Conservation (phyloP, 2,888 invertebrate genomes). For the Baronia brevicornis region DNA sequence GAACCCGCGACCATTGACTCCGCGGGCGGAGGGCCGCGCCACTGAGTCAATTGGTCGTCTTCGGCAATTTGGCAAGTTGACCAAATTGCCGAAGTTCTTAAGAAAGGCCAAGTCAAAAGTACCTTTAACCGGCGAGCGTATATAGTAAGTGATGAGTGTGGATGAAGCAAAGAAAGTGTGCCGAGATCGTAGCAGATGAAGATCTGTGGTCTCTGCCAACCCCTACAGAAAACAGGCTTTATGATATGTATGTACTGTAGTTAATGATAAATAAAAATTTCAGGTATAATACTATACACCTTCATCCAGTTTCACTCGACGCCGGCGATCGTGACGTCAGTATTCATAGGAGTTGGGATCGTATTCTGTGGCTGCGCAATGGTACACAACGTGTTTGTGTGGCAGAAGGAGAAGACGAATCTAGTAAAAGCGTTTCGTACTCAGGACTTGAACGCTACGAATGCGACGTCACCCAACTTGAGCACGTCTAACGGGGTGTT, state of each 20-base stretch:
- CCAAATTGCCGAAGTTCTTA: no score
- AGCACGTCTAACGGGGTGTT: conserved; percentile 56
- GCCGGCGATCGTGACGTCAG: conserved; percentile 92
- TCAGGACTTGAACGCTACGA: conserved; percentile 45
- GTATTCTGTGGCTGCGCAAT: conserved; percentile 94
- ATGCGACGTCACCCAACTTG: conserved; percentile 32
- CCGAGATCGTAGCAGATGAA: no score
- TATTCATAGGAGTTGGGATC: conserved; percentile 91
- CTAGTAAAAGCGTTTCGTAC: conserved; percentile 79
- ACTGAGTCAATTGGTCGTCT: no score
- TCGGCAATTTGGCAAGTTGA: no score
- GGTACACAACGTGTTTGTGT: conserved; percentile 95
- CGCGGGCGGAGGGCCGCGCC: no score
- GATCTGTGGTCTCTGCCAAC: background rate
- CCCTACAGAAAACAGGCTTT: background rate
- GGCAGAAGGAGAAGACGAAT: conserved; percentile 93
- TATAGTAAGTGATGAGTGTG: no score
- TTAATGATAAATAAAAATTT: conserved; percentile 28
- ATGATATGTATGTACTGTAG: background rate
- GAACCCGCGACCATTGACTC: no score
- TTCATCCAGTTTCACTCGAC: conserved; percentile 95
- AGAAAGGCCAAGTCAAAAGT: no score
- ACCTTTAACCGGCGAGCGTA: no score
- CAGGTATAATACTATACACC: conserved; percentile 93
- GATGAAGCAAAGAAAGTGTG: no score